These are phyloP conservation scores for Nestor notabilis DNA, from an alignment of 2,113 vertebrate species.

Conservation along the genomic window DNA sequence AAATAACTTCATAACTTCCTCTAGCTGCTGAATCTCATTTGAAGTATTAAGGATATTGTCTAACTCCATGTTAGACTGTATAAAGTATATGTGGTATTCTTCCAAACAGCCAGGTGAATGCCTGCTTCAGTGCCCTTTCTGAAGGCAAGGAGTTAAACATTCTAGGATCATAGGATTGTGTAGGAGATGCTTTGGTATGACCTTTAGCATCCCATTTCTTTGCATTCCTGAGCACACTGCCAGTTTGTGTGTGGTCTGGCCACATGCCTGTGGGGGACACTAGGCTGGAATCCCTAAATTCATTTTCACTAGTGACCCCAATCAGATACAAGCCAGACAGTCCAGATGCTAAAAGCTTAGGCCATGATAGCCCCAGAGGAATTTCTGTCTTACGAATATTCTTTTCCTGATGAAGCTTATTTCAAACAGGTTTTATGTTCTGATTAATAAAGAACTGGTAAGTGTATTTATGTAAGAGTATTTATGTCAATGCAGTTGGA, in stretches of 20 bases:
- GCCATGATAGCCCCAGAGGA: not conserved
- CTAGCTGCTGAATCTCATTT: not conserved
- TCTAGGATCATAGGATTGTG: not conserved
- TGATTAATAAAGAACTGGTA: not conserved
- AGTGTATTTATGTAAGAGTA: not conserved
- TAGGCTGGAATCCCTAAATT: slow-evolving; percentile 34
- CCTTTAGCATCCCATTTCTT: slow-evolving; percentile 29
- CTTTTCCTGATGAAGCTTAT: not conserved
- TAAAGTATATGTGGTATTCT: not conserved
- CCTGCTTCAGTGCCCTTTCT: not conserved
- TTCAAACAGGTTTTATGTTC: not conserved
- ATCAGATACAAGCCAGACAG: not conserved
- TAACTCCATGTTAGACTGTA: not conserved
- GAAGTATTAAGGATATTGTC: not conserved
- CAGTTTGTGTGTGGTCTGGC: not conserved
- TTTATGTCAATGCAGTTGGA: not conserved
- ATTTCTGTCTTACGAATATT: not conserved
- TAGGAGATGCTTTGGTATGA: slow-evolving; percentile 13
- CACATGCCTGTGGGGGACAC: slow-evolving; percentile 34
- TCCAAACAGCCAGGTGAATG: not conserved
- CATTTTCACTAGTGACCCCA: not conserved
- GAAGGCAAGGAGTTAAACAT: slow-evolving; percentile 46
- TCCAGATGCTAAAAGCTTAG: not conserved
- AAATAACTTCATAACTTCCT: not conserved
- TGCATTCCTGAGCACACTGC: slow-evolving; percentile 28